phyloP scores from a whole-genome alignment of 2,113 vertebrate genomes.

The Desmodus rotundus region DNA sequence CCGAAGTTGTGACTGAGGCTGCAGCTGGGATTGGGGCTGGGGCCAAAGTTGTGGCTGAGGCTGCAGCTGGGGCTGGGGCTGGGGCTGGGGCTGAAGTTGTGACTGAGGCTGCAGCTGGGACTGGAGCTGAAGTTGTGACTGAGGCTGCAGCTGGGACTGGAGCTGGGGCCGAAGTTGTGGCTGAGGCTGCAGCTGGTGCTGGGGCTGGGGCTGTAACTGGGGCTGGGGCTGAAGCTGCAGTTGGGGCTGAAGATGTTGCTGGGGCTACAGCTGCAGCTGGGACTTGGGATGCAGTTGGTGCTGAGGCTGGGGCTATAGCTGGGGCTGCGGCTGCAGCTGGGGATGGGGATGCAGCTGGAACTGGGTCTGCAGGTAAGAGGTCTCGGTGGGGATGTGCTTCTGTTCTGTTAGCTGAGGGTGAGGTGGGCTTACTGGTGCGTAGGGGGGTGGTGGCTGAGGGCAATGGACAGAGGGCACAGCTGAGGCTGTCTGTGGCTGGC shows the following conservation, averaged over 20 bases:
- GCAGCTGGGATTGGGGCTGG: too few species aligned
- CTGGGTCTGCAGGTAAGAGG: too few species aligned
- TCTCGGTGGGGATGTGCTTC: accelerated
- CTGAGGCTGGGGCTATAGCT: accelerated
- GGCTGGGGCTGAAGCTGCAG: too few species aligned
- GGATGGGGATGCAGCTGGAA: accelerated
- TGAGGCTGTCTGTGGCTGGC: accelerated
- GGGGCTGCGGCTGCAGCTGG: accelerated
- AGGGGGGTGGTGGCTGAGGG: background rate
- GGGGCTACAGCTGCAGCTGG: accelerated
- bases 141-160: too few species aligned
- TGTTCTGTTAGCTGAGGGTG: background rate
- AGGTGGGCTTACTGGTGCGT: accelerated
- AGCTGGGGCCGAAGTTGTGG: too few species aligned
- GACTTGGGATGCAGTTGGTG: too few species aligned
- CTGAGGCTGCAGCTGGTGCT: accelerated
- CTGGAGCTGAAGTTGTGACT: accelerated
- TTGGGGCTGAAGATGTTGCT: too few species aligned
- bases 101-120: accelerated
- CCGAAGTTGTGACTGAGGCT: accelerated
- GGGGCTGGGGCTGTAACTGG: accelerated
- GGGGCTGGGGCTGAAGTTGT: too few species aligned
- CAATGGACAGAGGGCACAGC: accelerated
- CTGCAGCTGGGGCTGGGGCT: accelerated
- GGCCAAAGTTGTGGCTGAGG: too few species aligned